Evolutionary conservation across 2,113 vertebrate genomes (phyloP), one percentile per base, ranked within the genome.

Genomic region (Menidia beryllina): DNA sequence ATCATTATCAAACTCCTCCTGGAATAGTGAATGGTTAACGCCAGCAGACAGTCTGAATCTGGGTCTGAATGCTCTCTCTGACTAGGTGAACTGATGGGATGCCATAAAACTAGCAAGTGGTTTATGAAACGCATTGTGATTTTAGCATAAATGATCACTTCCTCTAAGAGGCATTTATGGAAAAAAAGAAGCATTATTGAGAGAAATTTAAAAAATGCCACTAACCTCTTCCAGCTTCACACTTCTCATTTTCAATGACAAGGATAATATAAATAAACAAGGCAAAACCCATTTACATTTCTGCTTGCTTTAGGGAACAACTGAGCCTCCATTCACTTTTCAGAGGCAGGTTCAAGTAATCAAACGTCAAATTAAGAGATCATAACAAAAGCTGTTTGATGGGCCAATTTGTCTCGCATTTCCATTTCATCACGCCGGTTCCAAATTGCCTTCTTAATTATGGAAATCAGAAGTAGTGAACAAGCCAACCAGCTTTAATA

Each of bases 1-100:
- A 76, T 99, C 98, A 77, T 99, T 98, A 94, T 99, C 98, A 95
- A 99, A 98, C 87, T 98, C 97, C 92, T 97, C 98, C 97, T 99
- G 93, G 85, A 96, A 96, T 91, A 96, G 62, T 94, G 27, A 83
- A 54, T 39, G 74, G 70, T 91, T 87, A 85, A 81, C 50, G 61
- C 61, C 23, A n/a, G 45, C 27, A 64, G 53, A 77, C 70, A 79
- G 59, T 41, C 47, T 34, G 53, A 62, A 1, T 2, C 23, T n/a
- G 69, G 19, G 25, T 56, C n/a, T 24, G 15, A 62, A 52, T 23
- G 49, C 15, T 26, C 58, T 10, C 2, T 1, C 2, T n/a, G 4
- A 62, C 39, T 45, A 57, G 13, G 4, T 57, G 12, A 24, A 23
- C 26, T 21, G 26, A 55, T 38, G 20, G 11, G 6, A 59, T 8